Conservation (phyloP, 2,113 vertebrate genomes). For the Dissostichus mawsoni region DNA sequence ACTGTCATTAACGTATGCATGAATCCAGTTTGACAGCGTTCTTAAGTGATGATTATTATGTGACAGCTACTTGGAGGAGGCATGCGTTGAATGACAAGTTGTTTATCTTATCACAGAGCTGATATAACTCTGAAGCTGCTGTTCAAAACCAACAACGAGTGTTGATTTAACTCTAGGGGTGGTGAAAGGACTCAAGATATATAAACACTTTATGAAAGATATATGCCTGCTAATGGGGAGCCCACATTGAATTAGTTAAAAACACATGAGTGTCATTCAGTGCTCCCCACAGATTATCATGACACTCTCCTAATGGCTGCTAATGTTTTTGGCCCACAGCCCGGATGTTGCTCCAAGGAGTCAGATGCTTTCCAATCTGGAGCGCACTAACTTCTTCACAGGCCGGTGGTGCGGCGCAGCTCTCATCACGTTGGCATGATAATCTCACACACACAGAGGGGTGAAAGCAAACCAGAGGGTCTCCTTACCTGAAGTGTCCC, state of each 20-base stretch:
- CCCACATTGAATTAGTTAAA: not conserved
- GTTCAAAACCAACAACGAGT: slow-evolving; percentile 14
- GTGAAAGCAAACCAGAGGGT: not conserved
- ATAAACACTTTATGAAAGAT: not conserved
- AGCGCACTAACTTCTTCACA: not conserved
- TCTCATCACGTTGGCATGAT: slow-evolving; percentile 12
- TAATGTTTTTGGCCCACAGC: slow-evolving; percentile 37
- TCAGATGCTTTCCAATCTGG: slow-evolving; percentile 23
- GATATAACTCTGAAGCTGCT: not conserved
- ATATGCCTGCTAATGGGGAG: not conserved
- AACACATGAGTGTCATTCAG: not conserved
- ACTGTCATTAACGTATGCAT: not conserved
- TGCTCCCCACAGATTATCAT: slow-evolving; percentile 1
- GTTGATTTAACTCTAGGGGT: slow-evolving; percentile 10
- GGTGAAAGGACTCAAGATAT: slow-evolving; percentile 15
- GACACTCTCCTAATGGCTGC: slow-evolving; percentile 18
- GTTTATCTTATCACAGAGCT: slow-evolving; percentile 16
- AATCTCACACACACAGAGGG: not conserved
- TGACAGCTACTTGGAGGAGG: slow-evolving; percentile 9
- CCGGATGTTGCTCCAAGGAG: slow-evolving; percentile 18
- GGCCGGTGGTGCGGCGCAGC: not conserved
- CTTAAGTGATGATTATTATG: not conserved
- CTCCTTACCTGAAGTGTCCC: slow-evolving; percentile 93
- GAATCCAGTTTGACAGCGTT: not conserved
- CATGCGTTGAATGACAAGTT: slow-evolving; percentile 24